Percentiles rank a stretch among this genome's conserved stretches.
These are phyloP conservation scores for Polypterus senegalus DNA, from an alignment of 2,113 vertebrate species.

Conservation along the genomic window DNA sequence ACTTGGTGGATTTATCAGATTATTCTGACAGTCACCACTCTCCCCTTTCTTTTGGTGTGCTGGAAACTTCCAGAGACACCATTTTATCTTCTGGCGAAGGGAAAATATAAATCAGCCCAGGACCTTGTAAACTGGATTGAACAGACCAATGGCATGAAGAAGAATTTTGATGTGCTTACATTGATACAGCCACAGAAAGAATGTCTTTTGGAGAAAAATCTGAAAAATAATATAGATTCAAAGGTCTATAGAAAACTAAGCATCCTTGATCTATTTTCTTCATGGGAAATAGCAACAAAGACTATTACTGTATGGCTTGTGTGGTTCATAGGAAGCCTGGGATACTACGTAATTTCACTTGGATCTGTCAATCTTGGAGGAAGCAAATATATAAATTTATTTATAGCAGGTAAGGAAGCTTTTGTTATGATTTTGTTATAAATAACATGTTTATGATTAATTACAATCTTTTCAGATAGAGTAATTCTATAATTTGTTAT, in stretches of 20 bases:
- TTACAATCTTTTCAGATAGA: too few species aligned
- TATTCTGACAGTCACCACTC: conserved; percentile 64
- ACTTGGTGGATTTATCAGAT: conserved; percentile 89
- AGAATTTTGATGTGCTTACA: conserved; percentile 56
- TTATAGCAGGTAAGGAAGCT: conserved; percentile 63
- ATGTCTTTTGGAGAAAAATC: conserved; percentile 20
- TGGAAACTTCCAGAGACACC: conserved; percentile 90
- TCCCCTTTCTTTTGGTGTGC: conserved; percentile 78
- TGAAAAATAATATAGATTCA: background rate
- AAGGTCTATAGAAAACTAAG: conserved; percentile 49
- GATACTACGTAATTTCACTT: conserved; percentile 80
- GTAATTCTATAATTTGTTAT: too few species aligned
- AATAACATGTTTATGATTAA: too few species aligned
- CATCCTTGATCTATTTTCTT: conserved; percentile 69
- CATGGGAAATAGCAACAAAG: conserved; percentile 61
- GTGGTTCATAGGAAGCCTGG: conserved; percentile 85
- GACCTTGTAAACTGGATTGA: conserved; percentile 63
- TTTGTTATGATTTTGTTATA: too few species aligned
- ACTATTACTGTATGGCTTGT: conserved; percentile 78
- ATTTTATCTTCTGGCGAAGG: conserved; percentile 77
- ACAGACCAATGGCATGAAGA: conserved; percentile 53
- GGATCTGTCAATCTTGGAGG: conserved; percentile 74
- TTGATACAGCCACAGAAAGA: conserved; percentile 42
- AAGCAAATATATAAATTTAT: conserved; percentile 79
- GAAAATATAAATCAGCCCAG: conserved; percentile 60